Evolutionary conservation across 2,797 vertebrate genomes (phyloP), one percentile per base, ranked within the genome.

Genomic region (Notolepis coatsorum): DNA sequence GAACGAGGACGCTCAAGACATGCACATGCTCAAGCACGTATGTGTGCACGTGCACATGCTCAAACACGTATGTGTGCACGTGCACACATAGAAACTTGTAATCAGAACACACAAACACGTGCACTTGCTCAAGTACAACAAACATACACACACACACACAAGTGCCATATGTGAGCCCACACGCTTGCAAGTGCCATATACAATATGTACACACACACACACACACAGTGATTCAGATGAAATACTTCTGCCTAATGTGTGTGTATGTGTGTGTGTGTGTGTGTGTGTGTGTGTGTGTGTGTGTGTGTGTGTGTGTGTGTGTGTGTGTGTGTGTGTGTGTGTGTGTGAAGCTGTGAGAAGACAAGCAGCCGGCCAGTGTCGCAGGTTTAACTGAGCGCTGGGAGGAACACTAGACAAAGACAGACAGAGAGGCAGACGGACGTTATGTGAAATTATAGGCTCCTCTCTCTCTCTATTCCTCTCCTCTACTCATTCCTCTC

Each of bases 361-460:
- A 65, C 58, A 65, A n/a, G n/a, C 30, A 21, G 23, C 18, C 25
- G 4, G 56, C 20, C 5, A 50, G 18, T 33, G 41, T 10, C 35
- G 61, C 4, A 54, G 56, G 66, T 79, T 70, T 79, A 73, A 62
- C 62, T 28, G 59, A 45, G 12, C n/a, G 61, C 71, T 62, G 75
- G 46, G 71, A 23, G 41, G 56, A 79, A 66, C 41, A 50, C 59
- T 54, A 82, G 84, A 90, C 87, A 62, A 59, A 75, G 82, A 88
- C 83, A 73, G 0, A 68, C n/a, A 83, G 65, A 86, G 71, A 77
- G 69, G 71, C 67, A 81, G 82, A 80, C 74, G 76, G 81, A 81
- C 10, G 71, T 84, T 66, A 58, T 79, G 85, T 90, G 84, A 88
- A 93, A 89, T 81, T 70, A 88, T 75, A 82, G 83, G 87, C 90